A percentile compares a stretch with the other conserved stretches of the same genome.
These are phyloP conservation scores for Acleris laterana DNA, from an alignment of 2,888 invertebrate genomes.

Conservation along the genomic window DNA sequence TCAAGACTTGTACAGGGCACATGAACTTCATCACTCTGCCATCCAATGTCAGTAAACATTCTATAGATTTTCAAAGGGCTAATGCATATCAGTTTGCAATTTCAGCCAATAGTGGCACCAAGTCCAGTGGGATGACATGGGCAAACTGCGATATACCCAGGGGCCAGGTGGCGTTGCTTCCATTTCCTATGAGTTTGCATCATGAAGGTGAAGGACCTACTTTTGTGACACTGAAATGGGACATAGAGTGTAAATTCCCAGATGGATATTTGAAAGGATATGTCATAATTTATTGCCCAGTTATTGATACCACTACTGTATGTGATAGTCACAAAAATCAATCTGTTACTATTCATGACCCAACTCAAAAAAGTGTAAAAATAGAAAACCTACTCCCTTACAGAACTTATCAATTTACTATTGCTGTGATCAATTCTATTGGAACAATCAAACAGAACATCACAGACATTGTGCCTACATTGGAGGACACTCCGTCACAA, in stretches of 20 bases:
- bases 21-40: conserved; percentile 73
- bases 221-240: conserved; percentile 87
- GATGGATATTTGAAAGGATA: conserved; percentile 90
- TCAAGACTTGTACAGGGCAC: conserved; percentile 81
- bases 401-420: conserved; percentile 88
- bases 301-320: conserved; percentile 76
- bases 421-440: conserved; percentile 84
- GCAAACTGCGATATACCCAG: conserved; percentile 87
- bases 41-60: conserved; percentile 65
- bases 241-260: conserved; percentile 89
- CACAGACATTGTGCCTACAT: conserved; percentile 87
- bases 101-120: conserved; percentile 87
- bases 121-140: conserved; percentile 94
- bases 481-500: conserved; percentile 86
- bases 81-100: conserved; percentile 91
- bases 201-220: conserved; percentile 69
- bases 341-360: conserved; percentile 69
- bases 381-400: conserved; percentile 89
- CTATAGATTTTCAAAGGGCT: conserved; percentile 85
- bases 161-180: conserved; percentile 81
- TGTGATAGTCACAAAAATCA: conserved; percentile 78
- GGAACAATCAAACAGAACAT: conserved; percentile 70
- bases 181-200: conserved; percentile 69
- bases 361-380: conserved; percentile 79
- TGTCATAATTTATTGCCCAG: conserved; percentile 89